Conservation (phyloP, 2,113 vertebrate species). For the Tragelaphus buxtoni region DNA sequence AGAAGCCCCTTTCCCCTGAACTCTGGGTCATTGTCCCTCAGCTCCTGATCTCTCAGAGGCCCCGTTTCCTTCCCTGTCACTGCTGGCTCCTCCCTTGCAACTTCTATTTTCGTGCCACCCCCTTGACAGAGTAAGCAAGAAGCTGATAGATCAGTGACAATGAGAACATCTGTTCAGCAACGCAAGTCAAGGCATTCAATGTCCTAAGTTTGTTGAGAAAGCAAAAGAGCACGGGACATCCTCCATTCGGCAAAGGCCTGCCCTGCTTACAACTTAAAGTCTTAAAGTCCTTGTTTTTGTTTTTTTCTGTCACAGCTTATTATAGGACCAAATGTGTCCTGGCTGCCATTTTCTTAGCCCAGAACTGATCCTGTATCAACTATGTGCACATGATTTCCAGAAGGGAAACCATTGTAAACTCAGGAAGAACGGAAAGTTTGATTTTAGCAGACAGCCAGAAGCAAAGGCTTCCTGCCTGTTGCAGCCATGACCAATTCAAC, state of each 20-base stretch:
- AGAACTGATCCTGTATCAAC: not conserved
- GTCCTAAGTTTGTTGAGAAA: constrained; percentile 11
- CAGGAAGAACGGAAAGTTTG: not conserved
- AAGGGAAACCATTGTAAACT: not conserved
- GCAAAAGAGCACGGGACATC: not conserved
- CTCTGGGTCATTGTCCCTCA: not conserved
- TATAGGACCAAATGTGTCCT: not conserved
- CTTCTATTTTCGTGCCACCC: not conserved
- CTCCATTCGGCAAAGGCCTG: not conserved
- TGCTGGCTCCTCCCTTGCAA: not conserved
- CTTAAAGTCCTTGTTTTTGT: not conserved
- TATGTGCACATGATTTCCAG: not conserved
- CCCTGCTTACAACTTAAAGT: not conserved
- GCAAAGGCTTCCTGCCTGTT: not conserved
- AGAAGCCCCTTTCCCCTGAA: not conserved
- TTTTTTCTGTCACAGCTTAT: not conserved
- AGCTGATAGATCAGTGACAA: not conserved
- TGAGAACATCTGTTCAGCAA: constrained; percentile 21
- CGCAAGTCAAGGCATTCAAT: not conserved
- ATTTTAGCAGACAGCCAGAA: not conserved
- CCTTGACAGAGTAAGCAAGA: not conserved
- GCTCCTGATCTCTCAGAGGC: not conserved
- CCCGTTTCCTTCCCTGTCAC: not conserved
- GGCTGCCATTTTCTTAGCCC: not conserved
- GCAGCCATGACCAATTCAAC: not conserved